Evolutionary conservation across 2,113 vertebrate genomes (phyloP).

Genomic region (Pontoporia blainvillei): DNA sequence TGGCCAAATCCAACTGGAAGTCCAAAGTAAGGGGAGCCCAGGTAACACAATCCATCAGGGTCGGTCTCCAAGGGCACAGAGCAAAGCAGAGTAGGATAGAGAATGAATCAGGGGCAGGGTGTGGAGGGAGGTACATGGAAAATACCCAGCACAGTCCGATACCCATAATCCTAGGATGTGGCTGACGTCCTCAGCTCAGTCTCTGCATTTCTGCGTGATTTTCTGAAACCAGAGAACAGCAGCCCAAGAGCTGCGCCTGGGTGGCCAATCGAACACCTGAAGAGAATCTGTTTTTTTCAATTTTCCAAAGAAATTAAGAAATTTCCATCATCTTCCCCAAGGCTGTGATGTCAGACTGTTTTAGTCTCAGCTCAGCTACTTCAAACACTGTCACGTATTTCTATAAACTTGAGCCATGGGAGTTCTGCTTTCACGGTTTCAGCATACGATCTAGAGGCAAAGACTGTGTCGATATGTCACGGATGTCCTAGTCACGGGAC

Average conservation of each 20-base stretch:
- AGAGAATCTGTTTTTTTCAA: constrained; percentile 33
- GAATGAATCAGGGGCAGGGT: rapidly evolving
- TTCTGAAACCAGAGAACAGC: constrained; percentile 24
- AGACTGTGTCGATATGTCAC: constrained; percentile 43
- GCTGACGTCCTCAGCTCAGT: no score
- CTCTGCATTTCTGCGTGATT: not conserved
- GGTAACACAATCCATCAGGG: rapidly evolving
- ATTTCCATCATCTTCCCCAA: constrained; percentile 68
- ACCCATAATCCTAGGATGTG: rapidly evolving
- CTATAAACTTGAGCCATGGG: constrained; percentile 72
- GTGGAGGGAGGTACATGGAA: rapidly evolving
- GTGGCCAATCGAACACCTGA: constrained; percentile 68
- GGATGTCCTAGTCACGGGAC: constrained; percentile 42
- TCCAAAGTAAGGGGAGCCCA: not conserved
- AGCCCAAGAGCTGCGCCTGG: constrained; percentile 39
- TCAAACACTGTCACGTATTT: constrained; percentile 72
- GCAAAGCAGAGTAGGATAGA: not conserved
- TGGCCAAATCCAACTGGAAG: not conserved
- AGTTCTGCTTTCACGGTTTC: constrained; percentile 56
- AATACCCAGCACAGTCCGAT: not conserved
- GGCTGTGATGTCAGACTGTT: constrained; percentile 71
- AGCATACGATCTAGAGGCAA: constrained; percentile 43
- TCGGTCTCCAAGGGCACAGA: not conserved
- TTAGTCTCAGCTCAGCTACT: constrained; percentile 70
- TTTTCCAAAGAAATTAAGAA: constrained; percentile 71